Evolutionary conservation across 2,797 vertebrate species (phyloP).

Genomic region (Scolopax bukidnonensis): DNA sequence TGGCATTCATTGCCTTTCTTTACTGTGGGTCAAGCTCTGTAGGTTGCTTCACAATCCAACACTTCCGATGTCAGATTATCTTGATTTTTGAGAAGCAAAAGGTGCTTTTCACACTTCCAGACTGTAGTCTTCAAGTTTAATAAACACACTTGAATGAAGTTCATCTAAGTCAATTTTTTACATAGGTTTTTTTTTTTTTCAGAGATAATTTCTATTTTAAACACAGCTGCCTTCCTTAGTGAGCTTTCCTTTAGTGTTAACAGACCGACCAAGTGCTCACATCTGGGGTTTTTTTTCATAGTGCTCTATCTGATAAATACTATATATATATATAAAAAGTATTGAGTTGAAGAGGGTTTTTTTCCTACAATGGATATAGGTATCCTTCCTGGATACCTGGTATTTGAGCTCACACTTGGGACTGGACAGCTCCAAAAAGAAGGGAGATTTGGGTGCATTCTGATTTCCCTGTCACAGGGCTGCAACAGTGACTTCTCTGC

Average conservation of each 20-base stretch:
- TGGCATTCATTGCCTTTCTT: not conserved
- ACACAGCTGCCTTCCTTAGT: not conserved
- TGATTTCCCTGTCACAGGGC: not conserved
- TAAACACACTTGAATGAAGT: not conserved
- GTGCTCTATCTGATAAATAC: not conserved
- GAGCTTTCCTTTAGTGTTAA: not conserved
- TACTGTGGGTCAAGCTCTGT: not conserved
- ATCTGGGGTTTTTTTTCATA: rapidly evolving
- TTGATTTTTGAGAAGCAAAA: not conserved
- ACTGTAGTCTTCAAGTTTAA: not conserved
- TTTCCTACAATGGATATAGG: not conserved
- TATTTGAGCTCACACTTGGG: not conserved
- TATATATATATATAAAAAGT: not conserved
- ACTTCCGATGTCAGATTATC: not conserved
- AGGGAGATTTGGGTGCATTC: not conserved
- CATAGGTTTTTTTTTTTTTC: not conserved
- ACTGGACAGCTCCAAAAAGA: not conserved
- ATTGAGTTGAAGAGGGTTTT: not conserved
- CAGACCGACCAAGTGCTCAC: not conserved
- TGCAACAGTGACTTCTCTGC: not conserved
- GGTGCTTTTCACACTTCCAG: not conserved
- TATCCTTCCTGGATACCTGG: not conserved
- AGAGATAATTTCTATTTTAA: not conserved
- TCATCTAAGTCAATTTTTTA: not conserved
- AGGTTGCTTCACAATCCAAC: not conserved